phyloP scores from a whole-genome alignment of 1,140 invertebrate species.

The Brachionus rotundiformis region DNA sequence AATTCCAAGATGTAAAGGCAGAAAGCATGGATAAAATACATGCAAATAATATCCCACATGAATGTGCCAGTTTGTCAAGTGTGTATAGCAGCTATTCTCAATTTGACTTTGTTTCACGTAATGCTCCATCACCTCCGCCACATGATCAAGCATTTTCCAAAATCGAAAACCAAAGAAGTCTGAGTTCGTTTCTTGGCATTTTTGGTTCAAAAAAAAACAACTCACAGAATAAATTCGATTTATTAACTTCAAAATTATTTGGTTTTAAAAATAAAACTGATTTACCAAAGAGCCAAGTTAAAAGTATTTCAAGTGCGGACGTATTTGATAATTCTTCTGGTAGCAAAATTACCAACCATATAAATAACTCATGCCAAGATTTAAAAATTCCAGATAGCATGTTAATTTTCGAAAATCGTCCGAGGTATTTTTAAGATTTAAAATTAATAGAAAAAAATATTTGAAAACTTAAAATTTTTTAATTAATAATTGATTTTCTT shows the following conservation, averaged over 20 bases:
- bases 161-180: background rate
- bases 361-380: constrained; percentile 1
- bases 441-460: background rate
- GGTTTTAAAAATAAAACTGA: constrained; percentile 1
- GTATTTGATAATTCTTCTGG: background rate
- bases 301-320: background rate
- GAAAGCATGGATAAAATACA: background rate
- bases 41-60: background rate
- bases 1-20: background rate
- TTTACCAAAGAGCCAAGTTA: background rate
- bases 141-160: background rate
- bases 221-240: constrained; percentile 15
- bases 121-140: background rate
- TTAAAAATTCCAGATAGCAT: constrained; percentile 44
- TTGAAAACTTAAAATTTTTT: too few species aligned
- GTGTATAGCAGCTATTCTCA: constrained; percentile 25
- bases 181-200: constrained; percentile 22
- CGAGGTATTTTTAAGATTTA: background rate
- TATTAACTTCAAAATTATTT: constrained; percentile 27
- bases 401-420: constrained; percentile 47
- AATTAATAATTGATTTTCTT: too few species aligned
- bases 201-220: constrained; percentile 31
- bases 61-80: constrained; percentile 25
- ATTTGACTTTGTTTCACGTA: constrained; percentile 28
- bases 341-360: background rate